Evolutionary conservation across 2,888 invertebrate species (phyloP), one percentile per base, ranked within the genome.

Genomic region (Thereva unica): DNA sequence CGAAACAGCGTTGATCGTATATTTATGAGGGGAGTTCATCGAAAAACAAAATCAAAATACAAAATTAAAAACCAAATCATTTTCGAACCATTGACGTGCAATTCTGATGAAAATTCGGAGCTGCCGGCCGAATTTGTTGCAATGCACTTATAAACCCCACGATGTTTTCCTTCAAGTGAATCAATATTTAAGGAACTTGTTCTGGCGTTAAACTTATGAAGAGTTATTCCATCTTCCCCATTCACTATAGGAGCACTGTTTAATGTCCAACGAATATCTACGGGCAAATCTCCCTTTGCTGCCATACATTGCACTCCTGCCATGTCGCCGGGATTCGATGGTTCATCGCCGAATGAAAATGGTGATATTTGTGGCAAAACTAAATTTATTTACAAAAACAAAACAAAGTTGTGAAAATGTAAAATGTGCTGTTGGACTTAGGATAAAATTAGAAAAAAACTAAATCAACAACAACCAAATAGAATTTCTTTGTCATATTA

Each of bases 281-380:
- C 82, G 6, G 93, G 93, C 59, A 86, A 83, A 77, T 93, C 93
- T 49, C 94, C 92, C 79, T 91, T 90, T 52, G 86, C 85, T 49
- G 91, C 87, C 82, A 89, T 87, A 78, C 92, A 92, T 71, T 87
- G 86, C 3, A 89, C 85, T 65, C 89, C 90, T 45, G 89, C 88
- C 71, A 88, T 85, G 71, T 92, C 91, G 5, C 91, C 92, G 67
- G 89, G 89, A 76, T 91, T 90, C 55, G 90, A 86, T 65, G 89
- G 85, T 72, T 90, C 89, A 59, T 90, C 89, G 66, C 91, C 91
- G 75, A 92, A 91, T 69, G 85, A 83, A 77, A 92, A 89, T 68
- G 90, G 90, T 79, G 88, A 86, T 76, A 92, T 89, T 85, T 89
- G 89, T 71, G 91, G 91, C 71, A 87, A 83, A 78, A 90, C 90